Percentiles rank a stretch among this genome's conserved stretches.
Conservation (phyloP, 2,888 invertebrate genomes). For the Apotomis turbidana region DNA sequence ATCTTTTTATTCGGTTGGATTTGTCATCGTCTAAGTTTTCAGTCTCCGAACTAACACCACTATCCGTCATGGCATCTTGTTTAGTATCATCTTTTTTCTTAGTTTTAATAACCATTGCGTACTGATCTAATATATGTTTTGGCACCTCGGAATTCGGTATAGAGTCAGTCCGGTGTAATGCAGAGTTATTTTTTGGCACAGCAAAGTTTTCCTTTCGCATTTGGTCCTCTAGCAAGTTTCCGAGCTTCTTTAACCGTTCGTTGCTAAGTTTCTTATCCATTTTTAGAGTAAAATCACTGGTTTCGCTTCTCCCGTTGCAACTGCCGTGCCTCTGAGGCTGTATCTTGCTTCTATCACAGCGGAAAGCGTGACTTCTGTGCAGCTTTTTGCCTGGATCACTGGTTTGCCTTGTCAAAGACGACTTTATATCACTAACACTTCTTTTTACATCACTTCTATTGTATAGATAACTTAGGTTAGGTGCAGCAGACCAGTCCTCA, state of each 20-base stretch:
- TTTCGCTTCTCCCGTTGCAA: constrained; percentile 71
- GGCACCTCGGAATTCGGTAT: constrained; percentile 74
- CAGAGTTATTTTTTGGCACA: constrained; percentile 46
- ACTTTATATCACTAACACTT: constrained; percentile 63
- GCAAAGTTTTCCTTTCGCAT: constrained; percentile 76
- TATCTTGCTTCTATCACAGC: constrained; percentile 78
- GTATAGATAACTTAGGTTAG: constrained; percentile 73
- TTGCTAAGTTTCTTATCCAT: constrained; percentile 72
- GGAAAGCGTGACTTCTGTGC: constrained; percentile 84
- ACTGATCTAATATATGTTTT: constrained; percentile 76
- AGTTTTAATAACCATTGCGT: constrained; percentile 74
- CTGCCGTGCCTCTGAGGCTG: constrained; percentile 69
- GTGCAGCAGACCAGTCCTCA: constrained; percentile 56
- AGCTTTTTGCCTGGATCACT: constrained; percentile 83
- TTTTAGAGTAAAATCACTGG: constrained; percentile 66
- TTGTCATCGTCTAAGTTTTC: constrained; percentile 77
- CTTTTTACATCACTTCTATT: constrained; percentile 66
- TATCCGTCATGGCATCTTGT: constrained; percentile 75
- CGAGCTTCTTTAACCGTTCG: constrained; percentile 69
- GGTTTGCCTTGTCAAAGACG: constrained; percentile 68
- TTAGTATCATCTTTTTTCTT: constrained; percentile 64
- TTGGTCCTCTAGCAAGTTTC: constrained; percentile 73
- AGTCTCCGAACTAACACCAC: constrained; percentile 80
- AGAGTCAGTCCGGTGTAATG: constrained; percentile 52
- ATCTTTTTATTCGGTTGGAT: constrained; percentile 60